Percentiles rank a stretch among this genome's conserved stretches.
These are phyloP conservation scores for Elmis aenea DNA, from an alignment of 2,888 invertebrate species.

Conservation along the genomic window DNA sequence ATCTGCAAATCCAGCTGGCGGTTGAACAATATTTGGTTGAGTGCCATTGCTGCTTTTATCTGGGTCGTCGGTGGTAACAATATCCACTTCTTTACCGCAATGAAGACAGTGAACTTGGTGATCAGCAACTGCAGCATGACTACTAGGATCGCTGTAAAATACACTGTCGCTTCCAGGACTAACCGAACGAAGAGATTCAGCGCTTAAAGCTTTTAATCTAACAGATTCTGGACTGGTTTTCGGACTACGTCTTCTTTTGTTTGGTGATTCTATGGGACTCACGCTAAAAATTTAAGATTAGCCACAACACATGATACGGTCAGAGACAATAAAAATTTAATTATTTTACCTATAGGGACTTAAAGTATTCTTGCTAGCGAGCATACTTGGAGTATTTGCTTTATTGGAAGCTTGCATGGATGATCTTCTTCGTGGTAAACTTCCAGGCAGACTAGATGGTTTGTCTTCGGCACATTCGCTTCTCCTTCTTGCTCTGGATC, in stretches of 20 bases:
- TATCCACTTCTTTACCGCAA: slow-evolving; percentile 70
- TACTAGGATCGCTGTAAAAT: slow-evolving; percentile 77
- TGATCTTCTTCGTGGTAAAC: slow-evolving; percentile 60
- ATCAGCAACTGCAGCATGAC: slow-evolving; percentile 45
- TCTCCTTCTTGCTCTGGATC: slow-evolving; percentile 39
- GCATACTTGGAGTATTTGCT: no score
- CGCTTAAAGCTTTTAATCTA: slow-evolving; percentile 73
- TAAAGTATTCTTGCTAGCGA: no score
- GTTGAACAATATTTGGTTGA: slow-evolving; percentile 70
- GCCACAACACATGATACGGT: no score
- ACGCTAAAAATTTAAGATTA: slow-evolving; percentile 16
- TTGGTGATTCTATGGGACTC: slow-evolving; percentile 53
- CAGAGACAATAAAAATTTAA: no score
- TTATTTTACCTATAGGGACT: slow-evolving; percentile 43
- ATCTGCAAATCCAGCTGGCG: slow-evolving; percentile 85
- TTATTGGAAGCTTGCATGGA: slow-evolving; percentile 49
- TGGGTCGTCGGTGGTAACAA: slow-evolving; percentile 43
- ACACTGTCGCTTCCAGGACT: slow-evolving; percentile 89
- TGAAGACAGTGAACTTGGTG: slow-evolving; percentile 70
- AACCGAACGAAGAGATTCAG: slow-evolving; percentile 82
- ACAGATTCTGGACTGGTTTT: slow-evolving; percentile 47
- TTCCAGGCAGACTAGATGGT: slow-evolving; percentile 44
- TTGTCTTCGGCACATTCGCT: slow-evolving; percentile 38
- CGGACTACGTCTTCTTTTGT: slow-evolving; percentile 27
- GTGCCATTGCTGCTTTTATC: slow-evolving; percentile 32